Conservation (phyloP, 2,113 vertebrate species). For the Clarias batrachus region DNA sequence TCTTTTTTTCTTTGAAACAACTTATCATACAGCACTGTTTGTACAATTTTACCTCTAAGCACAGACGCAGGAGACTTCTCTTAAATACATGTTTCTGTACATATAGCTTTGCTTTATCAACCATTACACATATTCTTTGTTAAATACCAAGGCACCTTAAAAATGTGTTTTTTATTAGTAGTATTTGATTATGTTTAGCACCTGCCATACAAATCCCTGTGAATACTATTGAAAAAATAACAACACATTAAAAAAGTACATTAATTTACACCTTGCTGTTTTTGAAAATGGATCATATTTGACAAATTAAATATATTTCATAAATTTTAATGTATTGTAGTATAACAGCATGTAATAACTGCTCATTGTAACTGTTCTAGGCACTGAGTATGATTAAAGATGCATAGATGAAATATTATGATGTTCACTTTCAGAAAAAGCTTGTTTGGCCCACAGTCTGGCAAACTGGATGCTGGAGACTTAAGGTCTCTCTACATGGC, state of each 20-base stretch:
- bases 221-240: background rate
- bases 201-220: background rate
- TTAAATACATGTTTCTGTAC: background rate
- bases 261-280: background rate
- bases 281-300: background rate
- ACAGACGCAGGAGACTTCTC: background rate
- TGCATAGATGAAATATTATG: background rate
- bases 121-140: background rate
- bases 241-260: background rate
- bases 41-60: no score
- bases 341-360: background rate
- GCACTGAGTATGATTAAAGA: background rate
- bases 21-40: no score
- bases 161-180: background rate
- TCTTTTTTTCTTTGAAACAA: no score
- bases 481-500: conserved; percentile 86
- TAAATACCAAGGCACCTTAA: background rate
- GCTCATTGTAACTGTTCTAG: background rate
- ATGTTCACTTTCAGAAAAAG: conserved; percentile 74
- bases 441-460: conserved; percentile 80
- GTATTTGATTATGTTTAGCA: background rate
- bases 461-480: conserved; percentile 80
- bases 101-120: background rate
- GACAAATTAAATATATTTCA: background rate
- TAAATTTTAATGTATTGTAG: background rate